Evolutionary conservation across 2,888 invertebrate genomes (phyloP), one percentile per base, ranked within the genome.

Genomic region (Bellardia pandia): DNA sequence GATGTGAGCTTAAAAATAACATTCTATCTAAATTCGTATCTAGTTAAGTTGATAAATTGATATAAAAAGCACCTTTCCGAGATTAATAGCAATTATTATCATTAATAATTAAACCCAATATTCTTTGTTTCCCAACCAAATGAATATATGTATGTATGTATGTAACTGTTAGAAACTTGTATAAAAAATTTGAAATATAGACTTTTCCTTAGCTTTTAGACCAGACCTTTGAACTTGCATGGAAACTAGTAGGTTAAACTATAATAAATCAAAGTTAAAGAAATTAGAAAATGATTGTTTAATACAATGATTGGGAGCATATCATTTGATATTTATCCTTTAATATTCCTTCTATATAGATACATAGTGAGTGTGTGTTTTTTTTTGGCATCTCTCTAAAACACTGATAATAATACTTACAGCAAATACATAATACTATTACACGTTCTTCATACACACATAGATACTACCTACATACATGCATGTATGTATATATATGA

Each of bases 311-410:
- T 66, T 14, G 13, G 7, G 30, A 13, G 23, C 23, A 66, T 66
- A 45, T 66, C n/a, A 23, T 23, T 45, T 45, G 42, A 11, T 42
- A 42, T 30, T 30, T 30, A 58, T 58, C 58, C 23, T 3, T 66
- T 66, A 45, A 58, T 42, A 56, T 72, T 40, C n/a, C 42, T 37
- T 37, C 37, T 37, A 37, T 37, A 37, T 6, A 37, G 37, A 42
- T 72, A 56, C 37, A 56, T 7, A 23, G n/a, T 53, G 69, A 51
- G 37, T 51, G 45, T 11, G 13, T 30, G 2, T 7, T 23, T 66
- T 23, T 4, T 45, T 71, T 74, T 74, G 45, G 74, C 45, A 72
- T 58, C 45, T 74, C 16, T 48, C 74, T 74, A 74, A 42, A 74
- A 74, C 74, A 60, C 60, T 60, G 58, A 74, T 33, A 51, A 51